Base-by-base conservation (phyloP, 2,797 vertebrate species). In the Simalia tracyae region DNA sequence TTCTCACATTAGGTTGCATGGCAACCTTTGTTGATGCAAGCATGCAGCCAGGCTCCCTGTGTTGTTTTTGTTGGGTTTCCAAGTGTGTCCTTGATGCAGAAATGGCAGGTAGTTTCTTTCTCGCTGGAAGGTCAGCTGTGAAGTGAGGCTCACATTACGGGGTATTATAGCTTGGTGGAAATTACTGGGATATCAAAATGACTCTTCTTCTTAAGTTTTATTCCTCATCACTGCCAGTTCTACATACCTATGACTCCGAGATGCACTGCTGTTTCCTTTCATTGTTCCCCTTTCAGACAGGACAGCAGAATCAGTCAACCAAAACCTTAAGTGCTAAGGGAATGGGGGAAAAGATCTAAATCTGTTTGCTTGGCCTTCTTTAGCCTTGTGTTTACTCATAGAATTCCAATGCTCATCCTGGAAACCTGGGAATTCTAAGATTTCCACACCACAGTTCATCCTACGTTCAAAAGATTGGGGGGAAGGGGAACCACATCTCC, bases 31-130 rank as follows among this genome's bases (percentile, higher is more conserved):
- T 90, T 84, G 56, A 91, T 92, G 94, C 92, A 50, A 50, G 91
- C 88, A 89, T 92, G 89, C 88, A 86, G 88, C 91, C 90, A 91
- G 94, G 90, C 94, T 96, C 95, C 96, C 95, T 86, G 10, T 84
- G 92, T 61, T 94, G 94, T 92, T 93, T 97, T 96, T 96, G 92
- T 95, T 93, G 96, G 90, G 60, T 92, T 88, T 94, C 26, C 84
- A 89, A 95, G 90, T 95, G 31, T 84, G 11, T 90, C 90, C 94
- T 97, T 90, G 57, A 91, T 94, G 94, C 68, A 94, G 92, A 96
- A 96, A 95, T 11, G 19, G 90, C 91, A 96, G 85, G 94, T 95
- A 95, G 94, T 95, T 88, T 89, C 90, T 92, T 91, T 95, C 95
- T 93, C 86, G 66, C 92, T 96, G 66, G 72, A 94, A 61, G 57